Percentiles rank a stretch among this genome's conserved stretches.
phyloP scores from a whole-genome alignment of 1,140 invertebrate genomes.

The Drosophila simulans region DNA sequence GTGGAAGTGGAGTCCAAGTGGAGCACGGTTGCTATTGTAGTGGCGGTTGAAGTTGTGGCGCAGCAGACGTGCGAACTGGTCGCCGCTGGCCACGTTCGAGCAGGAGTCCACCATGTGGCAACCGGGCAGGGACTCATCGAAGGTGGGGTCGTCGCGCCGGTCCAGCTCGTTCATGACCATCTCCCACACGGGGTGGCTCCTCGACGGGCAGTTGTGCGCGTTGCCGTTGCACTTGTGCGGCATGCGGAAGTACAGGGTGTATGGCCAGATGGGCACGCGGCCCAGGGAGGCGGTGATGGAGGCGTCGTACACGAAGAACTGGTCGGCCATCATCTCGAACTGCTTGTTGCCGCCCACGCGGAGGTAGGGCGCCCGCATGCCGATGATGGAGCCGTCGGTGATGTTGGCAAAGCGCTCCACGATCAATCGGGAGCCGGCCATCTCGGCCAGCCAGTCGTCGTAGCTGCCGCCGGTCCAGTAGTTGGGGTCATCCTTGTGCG shows the following conservation, averaged over 20 bases:
- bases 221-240: slow-evolving; percentile 97
- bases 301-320: slow-evolving; percentile 97
- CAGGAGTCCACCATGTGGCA: slow-evolving; percentile 98
- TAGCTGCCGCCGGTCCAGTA: slow-evolving; percentile 95
- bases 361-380: slow-evolving; percentile 95
- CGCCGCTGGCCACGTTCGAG: slow-evolving; percentile 94
- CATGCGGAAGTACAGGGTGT: slow-evolving; percentile 97
- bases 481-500: slow-evolving; percentile 94
- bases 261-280: slow-evolving; percentile 97
- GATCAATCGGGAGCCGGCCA: slow-evolving; percentile 96
- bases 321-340: slow-evolving; percentile 98
- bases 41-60: slow-evolving; percentile 98
- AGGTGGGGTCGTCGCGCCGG: slow-evolving; percentile 94
- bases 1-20: slow-evolving; percentile 97
- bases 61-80: slow-evolving; percentile 93
- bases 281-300: slow-evolving; percentile 95
- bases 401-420: slow-evolving; percentile 96
- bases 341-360: slow-evolving; percentile 97
- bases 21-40: slow-evolving; percentile 96
- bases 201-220: slow-evolving; percentile 95
- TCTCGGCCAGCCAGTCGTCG: slow-evolving; percentile 97
- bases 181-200: slow-evolving; percentile 96
- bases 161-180: slow-evolving; percentile 98
- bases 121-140: slow-evolving; percentile 95
- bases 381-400: slow-evolving; percentile 94